phyloP scores from a whole-genome alignment of 2,888 invertebrate genomes.

The Drosophila atroscutellata region DNA sequence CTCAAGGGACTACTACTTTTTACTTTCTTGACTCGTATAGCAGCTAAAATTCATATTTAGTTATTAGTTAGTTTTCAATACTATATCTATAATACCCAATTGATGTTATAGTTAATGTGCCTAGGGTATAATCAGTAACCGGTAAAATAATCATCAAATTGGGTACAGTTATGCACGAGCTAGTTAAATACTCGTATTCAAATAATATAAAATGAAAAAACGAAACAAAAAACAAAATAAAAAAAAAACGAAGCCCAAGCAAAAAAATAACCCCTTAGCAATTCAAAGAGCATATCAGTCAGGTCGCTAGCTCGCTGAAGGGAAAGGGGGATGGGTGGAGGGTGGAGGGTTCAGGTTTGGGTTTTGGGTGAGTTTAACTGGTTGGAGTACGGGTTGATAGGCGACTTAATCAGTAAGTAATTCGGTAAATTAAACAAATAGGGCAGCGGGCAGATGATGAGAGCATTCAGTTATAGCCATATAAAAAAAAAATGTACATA shows the following conservation, averaged over 20 bases:
- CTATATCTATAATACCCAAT: not conserved
- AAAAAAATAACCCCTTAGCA: conserved; percentile 31
- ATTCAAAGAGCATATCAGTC: conserved; percentile 32
- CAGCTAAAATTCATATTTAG: not conserved
- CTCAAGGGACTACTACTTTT: not conserved
- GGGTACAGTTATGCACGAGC: conserved; percentile 63
- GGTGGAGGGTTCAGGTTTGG: conserved; percentile 9
- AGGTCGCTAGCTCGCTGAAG: conserved; percentile 29
- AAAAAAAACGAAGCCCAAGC: conserved; percentile 24
- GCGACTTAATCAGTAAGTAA: conserved; percentile 67
- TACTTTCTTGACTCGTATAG: not conserved
- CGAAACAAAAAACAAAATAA: conserved; percentile 6
- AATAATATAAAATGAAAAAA: conserved; percentile 2
- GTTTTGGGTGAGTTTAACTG: not conserved
- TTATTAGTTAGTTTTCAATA: not conserved
- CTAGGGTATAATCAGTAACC: not conserved
- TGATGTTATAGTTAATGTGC: too few species aligned
- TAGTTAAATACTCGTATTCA: conserved; percentile 25
- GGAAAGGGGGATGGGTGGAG: not conserved
- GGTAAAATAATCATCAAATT: not conserved
- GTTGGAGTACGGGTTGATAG: conserved; percentile 35
- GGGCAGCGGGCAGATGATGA: conserved; percentile 35
- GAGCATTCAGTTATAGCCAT: conserved; percentile 32
- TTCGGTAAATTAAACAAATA: conserved; percentile 75
- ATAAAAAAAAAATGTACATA: conserved; percentile 3